These are phyloP conservation scores for Philypnodon macrostomus DNA, from an alignment of 2,797 vertebrate genomes.

Conservation along the genomic window DNA sequence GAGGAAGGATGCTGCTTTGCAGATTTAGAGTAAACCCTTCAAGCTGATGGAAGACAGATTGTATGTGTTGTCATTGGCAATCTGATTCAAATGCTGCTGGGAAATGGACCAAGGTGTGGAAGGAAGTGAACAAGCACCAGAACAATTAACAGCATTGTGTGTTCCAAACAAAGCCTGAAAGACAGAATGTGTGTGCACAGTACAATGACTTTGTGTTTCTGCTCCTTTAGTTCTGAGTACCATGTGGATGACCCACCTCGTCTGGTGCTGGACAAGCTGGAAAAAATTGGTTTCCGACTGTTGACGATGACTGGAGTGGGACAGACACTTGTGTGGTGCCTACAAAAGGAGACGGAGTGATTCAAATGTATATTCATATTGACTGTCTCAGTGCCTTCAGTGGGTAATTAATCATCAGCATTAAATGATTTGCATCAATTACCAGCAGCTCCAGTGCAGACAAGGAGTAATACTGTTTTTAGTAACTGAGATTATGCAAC, in stretches of 20 bases:
- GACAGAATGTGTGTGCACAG: conserved; percentile 49
- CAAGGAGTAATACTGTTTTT: no score
- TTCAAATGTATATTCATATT: background rate
- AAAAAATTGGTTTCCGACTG: conserved; percentile 86
- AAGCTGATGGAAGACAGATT: conserved; percentile 64
- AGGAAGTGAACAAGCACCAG: conserved; percentile 63
- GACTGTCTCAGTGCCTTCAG: conserved; percentile 9
- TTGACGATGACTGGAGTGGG: conserved; percentile 93
- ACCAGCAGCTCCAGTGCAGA: background rate
- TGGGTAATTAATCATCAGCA: background rate
- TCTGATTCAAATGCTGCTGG: conserved; percentile 62
- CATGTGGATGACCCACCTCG: conserved; percentile 88
- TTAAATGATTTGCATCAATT: background rate
- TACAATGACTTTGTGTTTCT: conserved; percentile 52
- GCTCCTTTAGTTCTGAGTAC: conserved; percentile 85
- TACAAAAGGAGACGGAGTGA: conserved; percentile 81
- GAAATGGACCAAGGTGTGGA: conserved; percentile 69
- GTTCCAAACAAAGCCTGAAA: conserved; percentile 47
- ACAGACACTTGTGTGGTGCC: conserved; percentile 96
- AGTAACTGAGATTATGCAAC: background rate
- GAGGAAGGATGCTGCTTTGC: conserved; percentile 39
- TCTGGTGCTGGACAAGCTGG: conserved; percentile 91
- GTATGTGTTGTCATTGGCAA: conserved; percentile 65
- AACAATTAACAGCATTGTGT: conserved; percentile 57
- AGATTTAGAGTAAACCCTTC: conserved; percentile 57